Percentiles rank a stretch among this genome's conserved stretches.
phyloP scores from a whole-genome alignment of 2,888 invertebrate genomes.

The Teinopalpus imperialis region DNA sequence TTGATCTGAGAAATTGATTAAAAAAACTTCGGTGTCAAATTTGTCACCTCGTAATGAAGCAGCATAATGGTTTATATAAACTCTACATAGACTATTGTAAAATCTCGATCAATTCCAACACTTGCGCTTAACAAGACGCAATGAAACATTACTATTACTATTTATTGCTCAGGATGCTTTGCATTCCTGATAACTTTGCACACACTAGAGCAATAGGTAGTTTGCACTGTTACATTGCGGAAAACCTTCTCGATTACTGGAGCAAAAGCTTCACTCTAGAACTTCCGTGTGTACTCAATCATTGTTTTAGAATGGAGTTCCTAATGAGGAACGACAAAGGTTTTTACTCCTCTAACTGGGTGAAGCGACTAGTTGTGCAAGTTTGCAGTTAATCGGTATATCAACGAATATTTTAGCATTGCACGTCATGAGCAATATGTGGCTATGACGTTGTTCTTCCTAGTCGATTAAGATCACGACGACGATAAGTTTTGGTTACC shows the following conservation, averaged over 20 bases:
- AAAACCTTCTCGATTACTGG: slow-evolving; percentile 19
- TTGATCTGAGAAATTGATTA: too few species aligned
- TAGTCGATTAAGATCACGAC: too few species aligned
- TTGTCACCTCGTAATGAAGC: background rate
- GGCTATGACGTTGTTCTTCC: too few species aligned
- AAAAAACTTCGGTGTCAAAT: slow-evolving; percentile 3
- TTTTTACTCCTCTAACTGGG: too few species aligned
- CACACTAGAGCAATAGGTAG: slow-evolving; percentile 3
- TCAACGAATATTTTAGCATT: too few species aligned
- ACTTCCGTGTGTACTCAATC: slow-evolving; percentile 8
- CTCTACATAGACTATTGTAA: too few species aligned
- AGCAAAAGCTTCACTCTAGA: slow-evolving; percentile 8
- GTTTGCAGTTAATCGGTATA: too few species aligned
- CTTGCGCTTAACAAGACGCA: slow-evolving; percentile 28
- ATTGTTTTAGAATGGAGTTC: slow-evolving; percentile 13
- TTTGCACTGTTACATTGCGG: slow-evolving; percentile 14
- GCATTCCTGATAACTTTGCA: slow-evolving; percentile 28
- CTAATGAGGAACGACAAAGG: slow-evolving; percentile 35
- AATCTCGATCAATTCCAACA: background rate
- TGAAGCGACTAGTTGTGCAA: too few species aligned
- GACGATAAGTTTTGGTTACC: too few species aligned
- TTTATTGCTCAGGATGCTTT: slow-evolving; percentile 30
- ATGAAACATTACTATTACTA: slow-evolving; percentile 26
- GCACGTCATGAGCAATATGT: too few species aligned
- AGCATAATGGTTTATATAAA: too few species aligned